Percentiles rank a stretch among this genome's conserved stretches.
Conservation (phyloP, 2,797 vertebrate species). For the Sebastes glaucus region DNA sequence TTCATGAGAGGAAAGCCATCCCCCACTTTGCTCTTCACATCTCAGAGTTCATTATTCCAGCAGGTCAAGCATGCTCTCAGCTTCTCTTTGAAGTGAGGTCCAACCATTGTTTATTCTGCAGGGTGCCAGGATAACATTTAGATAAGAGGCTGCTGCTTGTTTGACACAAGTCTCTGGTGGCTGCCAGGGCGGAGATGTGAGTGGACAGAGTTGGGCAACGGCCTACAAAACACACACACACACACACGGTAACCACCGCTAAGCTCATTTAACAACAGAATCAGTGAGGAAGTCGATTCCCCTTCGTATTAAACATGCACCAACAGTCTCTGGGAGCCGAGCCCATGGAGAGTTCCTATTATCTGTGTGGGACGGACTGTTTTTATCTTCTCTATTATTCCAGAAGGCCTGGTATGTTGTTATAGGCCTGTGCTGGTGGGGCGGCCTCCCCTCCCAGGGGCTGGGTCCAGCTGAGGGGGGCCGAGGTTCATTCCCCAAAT, state of each 20-base stretch:
- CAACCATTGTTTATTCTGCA: conserved; percentile 57
- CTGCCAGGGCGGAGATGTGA: conserved; percentile 17
- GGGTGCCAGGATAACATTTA: conserved; percentile 65
- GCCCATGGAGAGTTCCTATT: conserved; percentile 34
- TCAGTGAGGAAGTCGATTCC: conserved; percentile 40
- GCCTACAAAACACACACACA: background rate
- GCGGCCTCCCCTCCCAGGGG: background rate
- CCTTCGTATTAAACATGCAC: conserved; percentile 24
- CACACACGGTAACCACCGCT: background rate
- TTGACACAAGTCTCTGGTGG: conserved; percentile 45
- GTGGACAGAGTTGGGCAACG: conserved; percentile 7
- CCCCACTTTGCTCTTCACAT: conserved; percentile 12
- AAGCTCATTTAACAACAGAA: background rate
- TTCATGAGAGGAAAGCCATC: conserved; percentile 4
- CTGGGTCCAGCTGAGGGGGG: background rate
- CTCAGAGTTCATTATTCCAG: conserved; percentile 42
- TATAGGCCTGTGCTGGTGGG: conserved; percentile 21
- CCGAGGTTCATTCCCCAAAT: background rate
- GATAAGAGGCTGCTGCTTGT: conserved; percentile 57
- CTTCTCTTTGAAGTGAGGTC: conserved; percentile 54
- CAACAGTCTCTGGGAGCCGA: conserved; percentile 8
- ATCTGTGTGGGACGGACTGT: conserved; percentile 38
- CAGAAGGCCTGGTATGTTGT: conserved; percentile 59
- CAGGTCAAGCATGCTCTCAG: conserved; percentile 40
- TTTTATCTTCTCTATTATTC: conserved; percentile 67